Percentiles rank a stretch among this genome's conserved stretches.
These are phyloP conservation scores for Typhlichthys eigenmanni DNA, from an alignment of 2,797 vertebrate species.

Conservation along the genomic window DNA sequence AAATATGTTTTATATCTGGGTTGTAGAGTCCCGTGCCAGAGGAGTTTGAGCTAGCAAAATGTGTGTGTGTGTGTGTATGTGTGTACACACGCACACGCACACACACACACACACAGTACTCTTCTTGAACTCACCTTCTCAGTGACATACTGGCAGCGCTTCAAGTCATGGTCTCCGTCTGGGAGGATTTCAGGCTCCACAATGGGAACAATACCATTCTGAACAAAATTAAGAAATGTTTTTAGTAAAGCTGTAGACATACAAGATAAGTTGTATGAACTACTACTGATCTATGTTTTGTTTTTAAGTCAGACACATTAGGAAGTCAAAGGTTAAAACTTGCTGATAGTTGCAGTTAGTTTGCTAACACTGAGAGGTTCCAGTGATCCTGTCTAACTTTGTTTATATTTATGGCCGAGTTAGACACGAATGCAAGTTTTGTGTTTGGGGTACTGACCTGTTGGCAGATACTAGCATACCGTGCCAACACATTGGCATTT, in stretches of 20 bases:
- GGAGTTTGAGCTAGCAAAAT: no score
- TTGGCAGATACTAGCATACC: constrained; percentile 99
- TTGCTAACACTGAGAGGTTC: no score
- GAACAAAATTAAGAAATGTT: constrained; percentile 22
- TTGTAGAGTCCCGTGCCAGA: no score
- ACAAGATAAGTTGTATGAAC: not conserved
- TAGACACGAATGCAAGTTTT: not conserved
- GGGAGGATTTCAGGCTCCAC: constrained; percentile 98
- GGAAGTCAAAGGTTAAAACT: no score
- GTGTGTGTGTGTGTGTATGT: not conserved
- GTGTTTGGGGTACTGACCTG: constrained; percentile 76
- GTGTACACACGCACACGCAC: no score
- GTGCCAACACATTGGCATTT: constrained; percentile 95
- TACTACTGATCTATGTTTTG: not conserved
- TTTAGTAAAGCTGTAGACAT: not conserved
- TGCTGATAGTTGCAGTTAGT: no score
- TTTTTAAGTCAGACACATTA: no score
- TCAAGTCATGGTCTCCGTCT: constrained; percentile 96
- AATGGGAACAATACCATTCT: constrained; percentile 98
- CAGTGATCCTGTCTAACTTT: not conserved
- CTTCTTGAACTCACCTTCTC: constrained; percentile 85
- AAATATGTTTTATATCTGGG: no score
- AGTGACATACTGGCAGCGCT: constrained; percentile 93
- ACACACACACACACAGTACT: not conserved
- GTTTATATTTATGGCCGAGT: not conserved